Conservation (phyloP, 2,888 invertebrate genomes). For the Drosophila testacea region DNA sequence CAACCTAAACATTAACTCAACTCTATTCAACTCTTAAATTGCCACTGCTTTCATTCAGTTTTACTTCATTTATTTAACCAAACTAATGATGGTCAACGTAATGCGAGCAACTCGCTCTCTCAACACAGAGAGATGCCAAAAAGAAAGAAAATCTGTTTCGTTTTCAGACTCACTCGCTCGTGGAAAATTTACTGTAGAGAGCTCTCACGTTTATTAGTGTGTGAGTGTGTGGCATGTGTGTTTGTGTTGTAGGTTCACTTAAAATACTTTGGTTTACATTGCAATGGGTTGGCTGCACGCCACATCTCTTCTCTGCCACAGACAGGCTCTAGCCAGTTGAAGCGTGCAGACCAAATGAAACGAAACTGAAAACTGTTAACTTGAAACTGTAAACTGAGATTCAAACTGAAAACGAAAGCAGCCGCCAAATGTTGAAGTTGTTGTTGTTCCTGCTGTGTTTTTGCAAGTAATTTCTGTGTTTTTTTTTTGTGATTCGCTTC, state of each 20-base stretch:
- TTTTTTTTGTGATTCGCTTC: constrained; percentile 32
- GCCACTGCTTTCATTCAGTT: constrained; percentile 61
- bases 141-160: constrained; percentile 68
- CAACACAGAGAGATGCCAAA: not conserved
- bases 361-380: constrained; percentile 46
- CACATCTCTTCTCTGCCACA: constrained; percentile 40
- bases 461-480: constrained; percentile 61
- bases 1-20: constrained; percentile 27
- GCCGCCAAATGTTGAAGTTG: constrained; percentile 42
- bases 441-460: constrained; percentile 24
- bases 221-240: not conserved
- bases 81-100: constrained; percentile 79
- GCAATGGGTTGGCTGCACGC: constrained; percentile 59
- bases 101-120: constrained; percentile 39
- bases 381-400: constrained; percentile 41
- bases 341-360: constrained; percentile 74
- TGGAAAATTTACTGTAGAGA: constrained; percentile 78
- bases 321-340: constrained; percentile 66
- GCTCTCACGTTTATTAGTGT: constrained; percentile 14
- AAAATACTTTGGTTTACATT: constrained; percentile 70
- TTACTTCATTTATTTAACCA: constrained; percentile 69
- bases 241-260: constrained; percentile 39
- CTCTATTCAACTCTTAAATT: constrained; percentile 22
- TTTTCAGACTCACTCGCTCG: constrained; percentile 77
- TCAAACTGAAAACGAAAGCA: constrained; percentile 74